Evolutionary conservation across 1,140 invertebrate species (phyloP), one percentile per base, ranked within the genome.

Genomic region (Drosophila nigrodunni): DNA sequence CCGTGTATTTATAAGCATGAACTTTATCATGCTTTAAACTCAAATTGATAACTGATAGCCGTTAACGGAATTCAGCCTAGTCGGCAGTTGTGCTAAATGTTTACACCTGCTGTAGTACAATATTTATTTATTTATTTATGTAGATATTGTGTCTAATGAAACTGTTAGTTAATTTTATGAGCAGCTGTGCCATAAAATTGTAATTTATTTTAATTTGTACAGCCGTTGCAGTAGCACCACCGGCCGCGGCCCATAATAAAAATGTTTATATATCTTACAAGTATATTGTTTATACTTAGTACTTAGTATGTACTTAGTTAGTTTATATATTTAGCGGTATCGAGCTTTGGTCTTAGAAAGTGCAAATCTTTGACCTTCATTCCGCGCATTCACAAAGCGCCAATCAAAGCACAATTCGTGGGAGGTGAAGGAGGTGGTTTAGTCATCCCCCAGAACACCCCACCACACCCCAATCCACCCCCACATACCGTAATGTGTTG

Each of bases 151-250:
- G 49, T 60, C 82, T 78, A 86, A 86, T 87, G 75, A 82, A 86
- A 86, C 74, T 86, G 82, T 86, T 86, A 62, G 71, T 57, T 73
- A 67, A 78, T 71, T 76, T 78, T 76, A 78, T 87, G 71, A 80
- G 64, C 82, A 86, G 82, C 82, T 86, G 82, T 69, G 80, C 82
- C 59, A 78, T 78, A 67, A 77, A 82, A 80, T 86, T 74, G 70
- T 78, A 87, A 86, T 86, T 87, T 72, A 86, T 86, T 80, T 67
- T 82, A 82, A 86, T 86, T 69, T 60, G 47, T 49, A 68, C 82
- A 72, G 69, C 55, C 60, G 72, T 62, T 74, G 25, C 46, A 39
- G 57, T 21, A 44, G 10, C 55, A 54, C 61, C 21, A 59, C 7
- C 37, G 57, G 52, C 10, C 37, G 57, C 57, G 13, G 57, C 39